phyloP scores from a whole-genome alignment of 1,140 invertebrate species.

The Magallana gigas region DNA sequence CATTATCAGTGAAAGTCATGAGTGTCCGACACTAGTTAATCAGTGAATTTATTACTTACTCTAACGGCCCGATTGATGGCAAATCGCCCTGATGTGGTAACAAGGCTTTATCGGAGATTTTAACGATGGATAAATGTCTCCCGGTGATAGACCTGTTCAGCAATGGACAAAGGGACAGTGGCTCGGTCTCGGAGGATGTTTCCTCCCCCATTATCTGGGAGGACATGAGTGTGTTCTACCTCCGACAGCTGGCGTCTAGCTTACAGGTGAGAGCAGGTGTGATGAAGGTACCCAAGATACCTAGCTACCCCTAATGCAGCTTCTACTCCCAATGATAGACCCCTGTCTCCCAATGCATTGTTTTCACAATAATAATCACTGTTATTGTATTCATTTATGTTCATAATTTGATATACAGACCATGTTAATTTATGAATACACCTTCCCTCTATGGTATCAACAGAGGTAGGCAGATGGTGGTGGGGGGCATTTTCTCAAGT shows the following conservation, averaged over 20 bases:
- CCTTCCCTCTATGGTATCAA: too few relatives aligned
- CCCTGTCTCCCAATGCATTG: too few relatives aligned
- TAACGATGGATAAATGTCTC: slow-evolving; percentile 56
- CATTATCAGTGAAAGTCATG: neutral
- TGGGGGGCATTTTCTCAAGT: too few relatives aligned
- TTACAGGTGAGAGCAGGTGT: slow-evolving; percentile 66
- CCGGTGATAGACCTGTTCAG: slow-evolving; percentile 46
- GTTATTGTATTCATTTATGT: too few relatives aligned
- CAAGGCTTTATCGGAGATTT: neutral
- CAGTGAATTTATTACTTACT: neutral
- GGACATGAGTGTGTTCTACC: slow-evolving; percentile 74
- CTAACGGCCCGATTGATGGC: slow-evolving; percentile 10
- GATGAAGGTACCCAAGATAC: neutral
- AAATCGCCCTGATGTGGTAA: neutral
- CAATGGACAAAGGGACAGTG: slow-evolving; percentile 48
- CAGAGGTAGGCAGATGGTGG: too few relatives aligned
- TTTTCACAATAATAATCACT: too few relatives aligned
- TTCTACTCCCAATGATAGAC: too few relatives aligned
- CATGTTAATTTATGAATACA: too few relatives aligned
- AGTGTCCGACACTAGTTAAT: neutral
- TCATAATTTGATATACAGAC: too few relatives aligned
- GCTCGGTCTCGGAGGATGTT: slow-evolving; percentile 48
- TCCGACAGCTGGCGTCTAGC: slow-evolving; percentile 70
- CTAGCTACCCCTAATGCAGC: neutral
- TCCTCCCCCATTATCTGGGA: slow-evolving; percentile 68